Evolutionary conservation across 2,113 vertebrate species (phyloP).

Genomic region (Podarcis cretensis): DNA sequence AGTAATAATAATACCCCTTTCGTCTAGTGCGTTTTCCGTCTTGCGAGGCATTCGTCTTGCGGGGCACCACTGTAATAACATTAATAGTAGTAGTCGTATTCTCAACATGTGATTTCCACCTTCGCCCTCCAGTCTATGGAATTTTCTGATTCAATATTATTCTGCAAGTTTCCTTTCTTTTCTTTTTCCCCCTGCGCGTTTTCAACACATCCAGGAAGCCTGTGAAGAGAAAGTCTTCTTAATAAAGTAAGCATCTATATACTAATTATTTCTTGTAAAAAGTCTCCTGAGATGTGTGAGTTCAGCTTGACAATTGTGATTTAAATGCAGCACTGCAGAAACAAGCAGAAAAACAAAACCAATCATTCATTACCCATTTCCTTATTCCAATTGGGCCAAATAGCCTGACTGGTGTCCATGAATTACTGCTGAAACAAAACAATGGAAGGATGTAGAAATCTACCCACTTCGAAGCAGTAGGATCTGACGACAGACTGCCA

Average conservation of each 20-base stretch:
- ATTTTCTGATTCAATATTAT: slow-evolving; percentile 51
- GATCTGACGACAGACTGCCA: no score
- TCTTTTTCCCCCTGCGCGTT: neutral
- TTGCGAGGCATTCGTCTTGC: no score
- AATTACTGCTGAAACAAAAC: neutral
- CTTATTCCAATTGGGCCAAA: no score
- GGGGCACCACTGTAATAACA: no score
- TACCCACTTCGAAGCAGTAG: neutral
- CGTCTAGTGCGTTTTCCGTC: no score
- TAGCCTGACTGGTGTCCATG: no score
- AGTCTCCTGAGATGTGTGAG: slow-evolving; percentile 2
- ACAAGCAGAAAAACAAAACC: neutral
- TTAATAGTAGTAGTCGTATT: neutral
- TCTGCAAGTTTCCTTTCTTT: slow-evolving; percentile 13
- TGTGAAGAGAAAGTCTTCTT: slow-evolving; percentile 32
- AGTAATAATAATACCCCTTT: no score
- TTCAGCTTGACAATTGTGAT: neutral
- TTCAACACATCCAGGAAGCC: slow-evolving; percentile 32
- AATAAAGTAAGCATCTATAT: slow-evolving; percentile 56
- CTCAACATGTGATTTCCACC: neutral
- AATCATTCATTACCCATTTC: no score
- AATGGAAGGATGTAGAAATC: neutral
- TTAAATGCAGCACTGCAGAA: neutral
- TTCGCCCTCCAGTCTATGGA: neutral
- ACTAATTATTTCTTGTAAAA: slow-evolving; percentile 46